These are phyloP conservation scores for Amblyjoppa proteus DNA, from an alignment of 2,888 invertebrate genomes.

Conservation along the genomic window DNA sequence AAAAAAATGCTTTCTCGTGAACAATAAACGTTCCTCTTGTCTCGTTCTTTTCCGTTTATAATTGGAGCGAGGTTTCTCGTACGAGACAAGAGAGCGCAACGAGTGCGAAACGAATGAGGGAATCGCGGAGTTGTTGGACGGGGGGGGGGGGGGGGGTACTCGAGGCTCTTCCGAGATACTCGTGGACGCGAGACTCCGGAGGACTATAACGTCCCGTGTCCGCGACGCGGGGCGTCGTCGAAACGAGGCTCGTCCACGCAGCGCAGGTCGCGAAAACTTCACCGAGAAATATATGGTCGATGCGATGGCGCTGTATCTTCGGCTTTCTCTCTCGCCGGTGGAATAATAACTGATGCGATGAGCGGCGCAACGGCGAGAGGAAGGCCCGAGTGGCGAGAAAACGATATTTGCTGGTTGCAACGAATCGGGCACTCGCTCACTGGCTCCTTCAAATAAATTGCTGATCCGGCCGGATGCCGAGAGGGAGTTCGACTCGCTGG, in stretches of 20 bases:
- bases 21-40: neutral
- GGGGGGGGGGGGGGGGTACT: neutral
- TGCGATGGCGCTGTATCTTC: conserved; percentile 8
- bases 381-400: conserved; percentile 27
- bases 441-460: conserved; percentile 69
- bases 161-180: conserved; percentile 22
- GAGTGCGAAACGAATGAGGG: conserved; percentile 37
- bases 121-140: conserved; percentile 37
- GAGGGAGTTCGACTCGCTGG: conserved; percentile 71
- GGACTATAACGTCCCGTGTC: conserved; percentile 42
- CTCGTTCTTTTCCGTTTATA: conserved; percentile 26
- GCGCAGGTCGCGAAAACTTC: conserved; percentile 40
- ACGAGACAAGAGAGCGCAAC: conserved; percentile 37
- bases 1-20: neutral
- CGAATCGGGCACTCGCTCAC: conserved; percentile 41
- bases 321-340: conserved; percentile 1
- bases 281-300: conserved; percentile 43
- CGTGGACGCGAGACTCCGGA: conserved; percentile 22
- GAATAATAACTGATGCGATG: conserved; percentile 50
- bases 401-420: conserved; percentile 37
- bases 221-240: conserved; percentile 56
- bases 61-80: conserved; percentile 36
- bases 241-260: conserved; percentile 51
- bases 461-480: conserved; percentile 63
- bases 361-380: conserved; percentile 20